Conservation (phyloP, 2,113 vertebrate species). For the Neolamprologus devosi region DNA sequence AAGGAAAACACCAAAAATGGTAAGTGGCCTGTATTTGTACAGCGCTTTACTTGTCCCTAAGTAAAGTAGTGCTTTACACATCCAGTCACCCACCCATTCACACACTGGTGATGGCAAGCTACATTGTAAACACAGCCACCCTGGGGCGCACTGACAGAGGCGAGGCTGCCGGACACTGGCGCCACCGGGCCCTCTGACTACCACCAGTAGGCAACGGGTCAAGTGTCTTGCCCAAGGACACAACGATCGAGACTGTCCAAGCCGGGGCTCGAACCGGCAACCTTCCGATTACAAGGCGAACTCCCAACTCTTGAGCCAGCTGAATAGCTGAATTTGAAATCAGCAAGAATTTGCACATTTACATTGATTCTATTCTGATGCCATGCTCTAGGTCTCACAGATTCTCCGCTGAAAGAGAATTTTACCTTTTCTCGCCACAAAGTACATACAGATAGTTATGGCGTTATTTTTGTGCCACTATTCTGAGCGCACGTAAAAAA, state of each 20-base stretch:
- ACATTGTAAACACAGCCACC: not conserved
- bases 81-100: not conserved
- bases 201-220: not conserved
- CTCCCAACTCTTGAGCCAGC: not conserved
- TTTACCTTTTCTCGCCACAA: not conserved
- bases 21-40: not conserved
- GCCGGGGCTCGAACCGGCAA: not conserved
- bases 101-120: not conserved
- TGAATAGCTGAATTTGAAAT: not conserved
- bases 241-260: not conserved
- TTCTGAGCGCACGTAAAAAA: too few species aligned
- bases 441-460: not conserved
- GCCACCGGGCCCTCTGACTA: not conserved
- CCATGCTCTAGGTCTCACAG: not conserved
- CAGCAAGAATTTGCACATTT: not conserved
- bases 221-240: not conserved
- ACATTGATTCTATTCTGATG: not conserved
- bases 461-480: too few species aligned
- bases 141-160: not conserved
- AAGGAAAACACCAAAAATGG: not conserved
- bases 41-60: not conserved
- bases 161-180: not conserved
- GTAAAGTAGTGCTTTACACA: not conserved
- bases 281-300: not conserved
- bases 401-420: not conserved